Base-by-base conservation (phyloP, 2,113 vertebrate species). In the Neopipo cinnamomea region DNA sequence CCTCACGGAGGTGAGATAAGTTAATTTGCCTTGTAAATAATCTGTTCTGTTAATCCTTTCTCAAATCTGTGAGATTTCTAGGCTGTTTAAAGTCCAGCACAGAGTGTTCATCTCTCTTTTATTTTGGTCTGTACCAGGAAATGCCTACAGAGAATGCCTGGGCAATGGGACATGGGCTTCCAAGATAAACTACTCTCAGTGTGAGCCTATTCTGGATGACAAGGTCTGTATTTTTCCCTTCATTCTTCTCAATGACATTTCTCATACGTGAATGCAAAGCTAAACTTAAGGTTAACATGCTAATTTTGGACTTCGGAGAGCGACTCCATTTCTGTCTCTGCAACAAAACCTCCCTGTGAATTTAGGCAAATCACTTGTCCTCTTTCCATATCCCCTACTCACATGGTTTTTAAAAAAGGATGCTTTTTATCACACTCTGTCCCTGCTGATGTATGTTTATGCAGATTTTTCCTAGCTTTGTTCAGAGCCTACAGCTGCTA, bases 111-210 rank as follows among this genome's bases (percentile, higher is more conserved):
- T 70, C 83, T 96, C 55, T 96, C 72, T 95, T 89, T 95, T 87
- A 30, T 95, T 96, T 93, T 93, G 89, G 33, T 96, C 75, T 15
- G 2, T 65, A 62, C 73, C 76, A 99, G 99, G 99, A 95, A 99
- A 98, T 56, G 99, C 98, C 62, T 99, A 99, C 97, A 98, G 99
- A 93, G 99, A 99, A 96, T 99, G 99, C 96, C 97, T 99, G 96
- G 99, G 98, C 84, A 99, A 99, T 28, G 99, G 99, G 25, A 99
- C 99, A 1, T 99, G 99, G 99, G 99, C 99, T 46, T 96, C 98
- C 59, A 98, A 98, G 97, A 99, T 99, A 96, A 99, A 99, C 98
- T 99, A 99, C 97, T 99, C 99, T 21, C 98, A 98, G 90, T 99
- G 99, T 5, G 98, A 99, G 77, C 99, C 99, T 73, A 99, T 99